Percentiles rank a stretch among this genome's conserved stretches.
Conservation (phyloP, 2,797 vertebrate species). For the Anabacerthia variegaticeps region DNA sequence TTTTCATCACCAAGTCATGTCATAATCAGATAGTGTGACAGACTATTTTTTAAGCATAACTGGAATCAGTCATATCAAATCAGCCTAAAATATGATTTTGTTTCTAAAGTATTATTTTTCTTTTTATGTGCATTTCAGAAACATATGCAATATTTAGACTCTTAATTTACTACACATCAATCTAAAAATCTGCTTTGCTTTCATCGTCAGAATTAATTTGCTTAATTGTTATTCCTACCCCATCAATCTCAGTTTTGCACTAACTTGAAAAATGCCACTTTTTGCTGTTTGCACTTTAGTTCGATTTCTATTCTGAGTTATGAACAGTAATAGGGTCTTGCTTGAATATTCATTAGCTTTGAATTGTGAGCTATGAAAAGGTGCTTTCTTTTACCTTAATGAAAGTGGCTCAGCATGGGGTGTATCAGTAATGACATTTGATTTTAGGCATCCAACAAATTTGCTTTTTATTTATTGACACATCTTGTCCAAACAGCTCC, state of each 20-base stretch:
- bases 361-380: conserved; percentile 74
- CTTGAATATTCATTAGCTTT: conserved; percentile 88
- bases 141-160: conserved; percentile 72
- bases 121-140: conserved; percentile 33
- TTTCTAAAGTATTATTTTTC: conserved; percentile 35
- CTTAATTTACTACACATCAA: conserved; percentile 74
- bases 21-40: neutral
- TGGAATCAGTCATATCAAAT: conserved; percentile 4
- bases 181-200: conserved; percentile 77
- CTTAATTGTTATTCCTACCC: conserved; percentile 83
- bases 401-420: conserved; percentile 72
- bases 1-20: neutral
- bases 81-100: neutral
- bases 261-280: conserved; percentile 79
- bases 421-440: conserved; percentile 76
- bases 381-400: conserved; percentile 77
- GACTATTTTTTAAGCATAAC: neutral
- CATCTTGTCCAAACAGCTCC: conserved; percentile 90
- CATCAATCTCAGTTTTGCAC: conserved; percentile 78
- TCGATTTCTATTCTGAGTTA: conserved; percentile 85
- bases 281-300: conserved; percentile 86
- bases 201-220: conserved; percentile 84
- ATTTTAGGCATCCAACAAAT: conserved; percentile 73
- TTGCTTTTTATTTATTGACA: conserved; percentile 79
- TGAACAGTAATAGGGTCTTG: conserved; percentile 82